Conservation (phyloP, 2,797 vertebrate species). For the Lagodon rhomboides region DNA sequence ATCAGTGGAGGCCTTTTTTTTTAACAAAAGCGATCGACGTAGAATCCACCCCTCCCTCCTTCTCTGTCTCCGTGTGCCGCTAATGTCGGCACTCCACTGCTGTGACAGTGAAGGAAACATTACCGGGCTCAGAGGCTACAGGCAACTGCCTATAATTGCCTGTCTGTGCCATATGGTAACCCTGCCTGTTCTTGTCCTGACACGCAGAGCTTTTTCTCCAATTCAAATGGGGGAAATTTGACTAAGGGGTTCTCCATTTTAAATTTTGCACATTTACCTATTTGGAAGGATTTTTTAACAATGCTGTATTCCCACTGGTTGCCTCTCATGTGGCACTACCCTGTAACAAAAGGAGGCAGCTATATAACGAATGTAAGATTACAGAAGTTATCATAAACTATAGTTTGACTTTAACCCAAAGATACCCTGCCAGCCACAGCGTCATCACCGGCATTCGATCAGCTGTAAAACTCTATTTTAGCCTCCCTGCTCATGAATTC, state of each 20-base stretch:
- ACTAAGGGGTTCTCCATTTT: conserved; percentile 44
- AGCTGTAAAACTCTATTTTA: conserved; percentile 62
- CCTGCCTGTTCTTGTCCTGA: conserved; percentile 15
- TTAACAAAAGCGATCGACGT: neutral
- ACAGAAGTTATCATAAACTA: conserved; percentile 12
- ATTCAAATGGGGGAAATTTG: conserved; percentile 37
- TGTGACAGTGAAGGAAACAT: conserved; percentile 47
- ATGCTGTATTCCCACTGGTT: conserved; percentile 18
- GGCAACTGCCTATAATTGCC: conserved; percentile 59
- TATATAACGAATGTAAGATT: conserved; percentile 11
- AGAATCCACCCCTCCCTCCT: neutral
- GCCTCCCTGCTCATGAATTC: conserved; percentile 68
- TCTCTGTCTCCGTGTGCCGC: neutral
- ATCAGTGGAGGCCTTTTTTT: neutral
- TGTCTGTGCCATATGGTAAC: conserved; percentile 55
- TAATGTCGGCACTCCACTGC: conserved; percentile 17
- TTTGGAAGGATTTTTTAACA: conserved; percentile 23
- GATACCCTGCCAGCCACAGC: conserved; percentile 5
- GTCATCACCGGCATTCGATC: conserved; percentile 62
- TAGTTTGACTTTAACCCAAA: conserved; percentile 34
- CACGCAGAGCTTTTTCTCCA: conserved; percentile 29
- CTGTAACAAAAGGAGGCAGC: conserved; percentile 6
- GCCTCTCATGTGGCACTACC: neutral
- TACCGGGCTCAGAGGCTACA: conserved; percentile 38
- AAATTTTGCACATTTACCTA: conserved; percentile 36